A percentile compares a stretch with the other conserved stretches of the same genome.
Conservation (phyloP, 64 coral and sea anemone genomes). For the Montipora foliosa region DNA sequence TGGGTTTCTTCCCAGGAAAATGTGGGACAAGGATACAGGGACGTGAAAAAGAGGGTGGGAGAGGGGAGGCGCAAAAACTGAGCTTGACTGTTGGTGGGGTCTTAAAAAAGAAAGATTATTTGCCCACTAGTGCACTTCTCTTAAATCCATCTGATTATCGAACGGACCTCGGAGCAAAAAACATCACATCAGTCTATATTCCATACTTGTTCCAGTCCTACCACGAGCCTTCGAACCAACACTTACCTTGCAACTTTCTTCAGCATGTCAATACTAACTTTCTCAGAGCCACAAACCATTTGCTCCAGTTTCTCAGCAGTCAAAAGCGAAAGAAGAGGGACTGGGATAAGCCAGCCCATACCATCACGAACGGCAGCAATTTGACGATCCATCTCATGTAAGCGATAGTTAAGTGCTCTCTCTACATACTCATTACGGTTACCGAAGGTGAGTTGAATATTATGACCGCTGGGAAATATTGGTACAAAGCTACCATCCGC, state of each 20-base stretch:
- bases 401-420: conserved; percentile 81
- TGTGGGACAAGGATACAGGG: no score
- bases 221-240: background rate
- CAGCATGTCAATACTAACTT: conserved; percentile 85
- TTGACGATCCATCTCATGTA: conserved; percentile 90
- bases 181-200: no score
- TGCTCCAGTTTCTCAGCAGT: conserved; percentile 87
- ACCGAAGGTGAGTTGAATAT: conserved; percentile 82
- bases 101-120: no score
- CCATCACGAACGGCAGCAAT: conserved; percentile 81
- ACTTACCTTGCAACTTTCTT: conserved; percentile 89
- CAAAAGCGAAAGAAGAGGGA: conserved; percentile 83
- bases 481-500: conserved; percentile 89
- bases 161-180: no score
- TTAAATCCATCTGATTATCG: no score
- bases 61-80: no score
- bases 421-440: conserved; percentile 90
- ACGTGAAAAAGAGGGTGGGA: no score
- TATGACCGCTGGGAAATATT: conserved; percentile 86
- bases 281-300: conserved; percentile 87
- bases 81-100: no score
- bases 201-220: no score
- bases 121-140: no score
- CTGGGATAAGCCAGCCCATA: conserved; percentile 92
- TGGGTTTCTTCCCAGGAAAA: no score